Base-by-base conservation (phyloP, 2,888 invertebrate genomes). In the Deilephila porcellus region DNA sequence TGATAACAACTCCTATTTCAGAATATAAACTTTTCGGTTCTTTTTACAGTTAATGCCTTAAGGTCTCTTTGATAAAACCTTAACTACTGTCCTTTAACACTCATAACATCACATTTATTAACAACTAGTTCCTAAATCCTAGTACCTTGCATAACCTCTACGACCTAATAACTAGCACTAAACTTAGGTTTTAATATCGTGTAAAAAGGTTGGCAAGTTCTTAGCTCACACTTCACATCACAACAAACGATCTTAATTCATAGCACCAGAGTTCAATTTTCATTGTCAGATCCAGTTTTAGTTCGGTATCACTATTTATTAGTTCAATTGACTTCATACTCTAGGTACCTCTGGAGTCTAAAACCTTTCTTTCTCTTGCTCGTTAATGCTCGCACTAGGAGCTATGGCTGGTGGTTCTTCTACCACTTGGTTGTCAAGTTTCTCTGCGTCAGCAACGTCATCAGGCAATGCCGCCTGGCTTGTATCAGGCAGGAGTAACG, bases 401-500 rank as follows among this genome's bases (percentile, higher is more conserved):
- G 25, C 45, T 29, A 56, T 56, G 20, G 60, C 60, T 60, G 34
- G 19, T 56, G 6, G 20, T 8, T 59, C 74, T 11, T 71, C 70
- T 25, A 77, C 75, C 4, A 74, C 72, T 11, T 71, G 59, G 4
- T 78, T 76, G 76, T 90, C 89, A 3, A 93, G 79, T 32, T 85
- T 83, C 78, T 93, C 93, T 0, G 93, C 93, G 1, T 89, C 91
- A 0, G 74, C 74, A 67, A 93, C 77, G 75, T 88, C 83, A 6
- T 92, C 93, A 0, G 94, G 94, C 17, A 94, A 81, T 0, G 85
- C 84, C 0, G 85, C 76, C 6, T 81, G 81, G 76, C 92, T 92
- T 3, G 93, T 91, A 77, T 94, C 94, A 0, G 94, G 94, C 20
- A 94, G 83, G 56, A 91, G 78, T 0, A 93, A 82, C 0, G 93